Conservation (phyloP, 2,797 vertebrate species). For the Vireo griseus region DNA sequence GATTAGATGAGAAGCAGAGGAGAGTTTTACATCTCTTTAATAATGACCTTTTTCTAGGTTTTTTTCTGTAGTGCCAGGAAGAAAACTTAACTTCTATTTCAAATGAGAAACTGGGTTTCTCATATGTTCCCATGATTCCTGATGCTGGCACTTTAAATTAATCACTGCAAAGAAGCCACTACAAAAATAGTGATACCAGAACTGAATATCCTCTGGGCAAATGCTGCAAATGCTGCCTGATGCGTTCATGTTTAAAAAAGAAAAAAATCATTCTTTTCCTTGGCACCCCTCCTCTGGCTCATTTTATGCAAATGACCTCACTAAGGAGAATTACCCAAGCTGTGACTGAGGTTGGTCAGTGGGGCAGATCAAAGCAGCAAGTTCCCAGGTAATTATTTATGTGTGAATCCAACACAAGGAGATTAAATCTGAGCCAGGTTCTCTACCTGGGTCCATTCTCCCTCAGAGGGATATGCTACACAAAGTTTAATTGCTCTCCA, state of each 20-base stretch:
- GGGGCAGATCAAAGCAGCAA: not conserved
- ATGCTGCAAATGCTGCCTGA: not conserved
- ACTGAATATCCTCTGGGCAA: slow-evolving; percentile 39
- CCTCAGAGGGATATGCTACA: not conserved
- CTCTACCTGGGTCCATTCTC: not conserved
- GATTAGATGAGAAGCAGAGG: not conserved
- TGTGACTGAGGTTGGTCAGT: not conserved
- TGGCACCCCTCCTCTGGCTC: not conserved
- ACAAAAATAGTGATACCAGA: not conserved
- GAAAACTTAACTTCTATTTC: slow-evolving; percentile 42
- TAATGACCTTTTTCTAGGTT: slow-evolving; percentile 11
- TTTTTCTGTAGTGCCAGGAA: accelerated
- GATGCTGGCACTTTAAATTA: slow-evolving; percentile 40
- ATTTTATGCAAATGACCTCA: not conserved
- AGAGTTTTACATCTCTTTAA: not conserved
- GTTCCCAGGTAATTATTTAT: not conserved
- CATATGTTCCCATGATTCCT: slow-evolving; percentile 29
- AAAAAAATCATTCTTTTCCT: not conserved
- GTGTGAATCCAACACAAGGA: not conserved
- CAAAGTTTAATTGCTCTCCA: not conserved
- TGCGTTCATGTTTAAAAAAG: not conserved
- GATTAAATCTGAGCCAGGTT: not conserved
- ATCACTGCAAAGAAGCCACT: slow-evolving; percentile 15
- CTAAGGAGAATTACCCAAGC: not conserved
- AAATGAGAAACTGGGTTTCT: slow-evolving; percentile 11